A percentile compares a stretch with the other conserved stretches of the same genome.
These are phyloP conservation scores for Ellobius talpinus DNA, from an alignment of 2,113 vertebrate genomes.

Conservation along the genomic window DNA sequence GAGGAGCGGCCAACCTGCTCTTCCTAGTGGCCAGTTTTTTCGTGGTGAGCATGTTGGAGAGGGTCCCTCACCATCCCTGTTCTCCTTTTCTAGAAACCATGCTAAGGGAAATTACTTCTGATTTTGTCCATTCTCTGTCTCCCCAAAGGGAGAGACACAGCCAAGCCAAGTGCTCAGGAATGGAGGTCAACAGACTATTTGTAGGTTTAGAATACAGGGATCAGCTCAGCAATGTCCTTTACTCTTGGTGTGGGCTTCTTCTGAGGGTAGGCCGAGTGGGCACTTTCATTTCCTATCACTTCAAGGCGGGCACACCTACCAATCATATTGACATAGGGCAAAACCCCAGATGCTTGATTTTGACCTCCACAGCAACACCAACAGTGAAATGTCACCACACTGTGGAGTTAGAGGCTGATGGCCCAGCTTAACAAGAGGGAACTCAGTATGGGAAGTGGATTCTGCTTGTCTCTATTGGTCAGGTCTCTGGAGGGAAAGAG, in stretches of 20 bases:
- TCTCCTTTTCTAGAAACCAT: constrained; percentile 5
- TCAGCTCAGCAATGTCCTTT: neutral
- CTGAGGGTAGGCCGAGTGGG: neutral
- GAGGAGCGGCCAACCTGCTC: neutral
- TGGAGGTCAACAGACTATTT: neutral
- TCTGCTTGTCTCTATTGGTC: neutral
- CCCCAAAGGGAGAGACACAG: neutral
- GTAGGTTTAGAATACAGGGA: rapidly evolving
- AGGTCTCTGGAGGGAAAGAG: neutral
- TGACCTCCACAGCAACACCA: neutral
- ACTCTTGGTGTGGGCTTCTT: neutral
- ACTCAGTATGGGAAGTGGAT: neutral
- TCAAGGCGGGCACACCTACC: neutral
- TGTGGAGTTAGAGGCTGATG: neutral
- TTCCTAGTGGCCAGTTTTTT: neutral
- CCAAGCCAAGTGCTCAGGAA: neutral
- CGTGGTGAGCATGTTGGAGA: neutral
- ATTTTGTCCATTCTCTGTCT: neutral
- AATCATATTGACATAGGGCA: neutral
- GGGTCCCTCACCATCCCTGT: neutral
- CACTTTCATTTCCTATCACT: neutral
- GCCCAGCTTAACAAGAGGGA: neutral
- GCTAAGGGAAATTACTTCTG: neutral
- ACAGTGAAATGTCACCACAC: neutral
- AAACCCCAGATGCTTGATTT: neutral